Percentiles rank a stretch among this genome's conserved stretches.
Conservation (phyloP, 2,113 vertebrate genomes). For the Saccopteryx leptura region DNA sequence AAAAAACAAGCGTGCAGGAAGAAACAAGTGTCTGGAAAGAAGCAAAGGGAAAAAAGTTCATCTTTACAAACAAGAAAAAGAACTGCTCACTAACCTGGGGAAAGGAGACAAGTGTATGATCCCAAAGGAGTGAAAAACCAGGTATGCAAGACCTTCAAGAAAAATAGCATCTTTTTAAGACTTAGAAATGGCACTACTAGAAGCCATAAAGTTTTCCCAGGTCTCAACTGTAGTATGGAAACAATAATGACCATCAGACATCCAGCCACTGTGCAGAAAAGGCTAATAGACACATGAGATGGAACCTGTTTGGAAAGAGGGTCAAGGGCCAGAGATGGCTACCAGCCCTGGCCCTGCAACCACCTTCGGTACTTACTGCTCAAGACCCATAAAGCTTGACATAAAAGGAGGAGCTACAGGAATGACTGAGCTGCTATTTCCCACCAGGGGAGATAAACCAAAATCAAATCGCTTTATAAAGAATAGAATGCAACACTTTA, state of each 20-base stretch:
- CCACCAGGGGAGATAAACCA: background rate
- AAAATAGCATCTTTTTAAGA: background rate
- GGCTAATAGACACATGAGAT: background rate
- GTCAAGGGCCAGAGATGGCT: background rate
- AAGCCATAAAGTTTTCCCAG: background rate
- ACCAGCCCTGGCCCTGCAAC: background rate
- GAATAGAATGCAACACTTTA: background rate
- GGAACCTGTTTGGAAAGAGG: background rate
- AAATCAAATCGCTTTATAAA: slow-evolving; percentile 36
- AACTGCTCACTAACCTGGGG: background rate
- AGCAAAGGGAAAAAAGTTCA: background rate
- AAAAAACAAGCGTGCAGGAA: background rate
- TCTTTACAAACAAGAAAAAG: background rate
- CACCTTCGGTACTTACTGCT: background rate
- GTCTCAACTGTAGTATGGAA: background rate
- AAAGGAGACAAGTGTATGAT: background rate
- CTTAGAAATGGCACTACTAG: background rate
- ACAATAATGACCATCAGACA: background rate
- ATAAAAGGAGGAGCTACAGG: background rate
- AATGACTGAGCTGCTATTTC: background rate
- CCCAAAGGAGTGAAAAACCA: background rate
- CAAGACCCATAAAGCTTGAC: background rate
- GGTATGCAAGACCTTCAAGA: background rate
- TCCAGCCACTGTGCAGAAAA: background rate
- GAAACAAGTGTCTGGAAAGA: background rate